Base-by-base conservation (phyloP, 1,140 invertebrate species). In the Orchestia grillus region DNA sequence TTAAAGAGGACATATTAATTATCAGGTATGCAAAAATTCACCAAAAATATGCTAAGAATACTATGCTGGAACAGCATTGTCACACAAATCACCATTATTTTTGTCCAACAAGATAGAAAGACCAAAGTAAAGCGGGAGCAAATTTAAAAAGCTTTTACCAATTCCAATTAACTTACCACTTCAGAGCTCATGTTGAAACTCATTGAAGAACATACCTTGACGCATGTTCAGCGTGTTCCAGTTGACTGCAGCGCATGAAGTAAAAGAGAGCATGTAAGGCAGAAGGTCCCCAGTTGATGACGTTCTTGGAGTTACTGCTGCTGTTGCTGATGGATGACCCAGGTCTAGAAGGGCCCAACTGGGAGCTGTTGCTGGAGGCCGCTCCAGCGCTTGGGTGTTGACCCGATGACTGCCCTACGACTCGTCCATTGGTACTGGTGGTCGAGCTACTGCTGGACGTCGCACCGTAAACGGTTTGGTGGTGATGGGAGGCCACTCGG, bases 191-290 rank as follows among this genome's bases (percentile, higher is more conserved):
- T 19, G 62, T 23, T 36, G 62, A 77, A 77, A 77, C 62, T 3
- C 62, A 77, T 8, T 77, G 28, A 77, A 15, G 36, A 77, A 28
- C 62, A 44, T 44, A 94, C 92, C 92, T 96, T 43, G 97, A 97
- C 36, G 96, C 96, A 88, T 97, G 96, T 87, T 97, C 96, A 15
- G 97, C 96, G 96, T 98, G 97, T 97, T 98, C 98, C 97, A 98
- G 98, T 98, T 99, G 99, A 0, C 98, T 99, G 97, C 99, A 99
- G 77, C 98, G 98, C 98, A 99, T 99, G 97, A 99, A 99, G 97
- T 99, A 99, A 97, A 99, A 99, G 0, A 99, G 97, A 0, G 98
- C 98, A 95, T 98, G 98, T 8, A 99, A 97, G 0, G 98, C 98
- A 96, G 98, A 98, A 41, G 98, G 97, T 40, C 98, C 98, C 96